Conservation (phyloP, 2,888 invertebrate genomes). For the Lithodes maja region DNA sequence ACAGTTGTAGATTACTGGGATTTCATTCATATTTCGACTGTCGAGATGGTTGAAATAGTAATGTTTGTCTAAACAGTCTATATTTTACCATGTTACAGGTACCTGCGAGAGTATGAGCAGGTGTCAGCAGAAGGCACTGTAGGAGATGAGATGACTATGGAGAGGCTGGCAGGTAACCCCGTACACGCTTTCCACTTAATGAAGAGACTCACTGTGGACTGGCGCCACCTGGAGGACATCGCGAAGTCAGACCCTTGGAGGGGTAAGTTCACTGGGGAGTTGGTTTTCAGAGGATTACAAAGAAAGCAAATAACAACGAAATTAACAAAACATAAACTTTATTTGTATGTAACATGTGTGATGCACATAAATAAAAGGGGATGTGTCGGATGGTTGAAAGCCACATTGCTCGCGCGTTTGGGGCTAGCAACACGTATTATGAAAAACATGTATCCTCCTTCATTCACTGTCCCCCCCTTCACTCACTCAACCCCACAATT, state of each 20-base stretch:
- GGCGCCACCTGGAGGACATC: constrained; percentile 71
- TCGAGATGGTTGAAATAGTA: background rate
- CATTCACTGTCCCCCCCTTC: too few species aligned
- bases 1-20: too few species aligned
- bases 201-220: constrained; percentile 73
- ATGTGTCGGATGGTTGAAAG: too few species aligned
- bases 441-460: too few species aligned
- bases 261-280: constrained; percentile 21
- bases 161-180: constrained; percentile 72
- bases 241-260: constrained; percentile 32
- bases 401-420: too few species aligned
- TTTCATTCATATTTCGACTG: too few species aligned
- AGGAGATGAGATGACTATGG: constrained; percentile 33
- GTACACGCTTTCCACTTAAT: constrained; percentile 73
- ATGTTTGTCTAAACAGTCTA: background rate
- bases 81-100: constrained; percentile 36
- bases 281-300: background rate
- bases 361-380: too few species aligned
- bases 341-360: too few species aligned
- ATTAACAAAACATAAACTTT: too few species aligned
- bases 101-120: constrained; percentile 61
- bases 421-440: too few species aligned
- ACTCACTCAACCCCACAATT: too few species aligned
- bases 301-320: too few species aligned
- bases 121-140: constrained; percentile 41